Conservation (phyloP, 1,140 invertebrate genomes). For the Hyles euphorbiae region DNA sequence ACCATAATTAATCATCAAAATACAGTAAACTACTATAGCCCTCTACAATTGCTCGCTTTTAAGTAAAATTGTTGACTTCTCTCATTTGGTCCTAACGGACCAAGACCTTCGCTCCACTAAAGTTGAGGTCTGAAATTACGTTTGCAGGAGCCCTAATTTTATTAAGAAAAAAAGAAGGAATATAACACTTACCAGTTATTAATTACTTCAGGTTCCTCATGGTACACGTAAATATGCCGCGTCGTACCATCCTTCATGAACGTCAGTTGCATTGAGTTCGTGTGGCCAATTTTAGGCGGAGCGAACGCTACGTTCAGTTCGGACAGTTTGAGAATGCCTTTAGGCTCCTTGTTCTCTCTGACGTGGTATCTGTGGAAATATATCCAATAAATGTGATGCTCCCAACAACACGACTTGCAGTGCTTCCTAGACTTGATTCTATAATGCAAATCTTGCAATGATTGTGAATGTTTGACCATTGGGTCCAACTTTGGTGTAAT, state of each 20-base stretch:
- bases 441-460: too few species aligned
- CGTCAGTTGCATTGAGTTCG: slow-evolving; percentile 88
- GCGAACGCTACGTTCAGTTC: slow-evolving; percentile 91
- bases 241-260: slow-evolving; percentile 90
- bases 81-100: too few species aligned
- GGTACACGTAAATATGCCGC: slow-evolving; percentile 91
- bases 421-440: too few species aligned
- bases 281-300: slow-evolving; percentile 87
- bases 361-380: slow-evolving; percentile 81
- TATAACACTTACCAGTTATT: slow-evolving; percentile 82
- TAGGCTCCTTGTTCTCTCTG: slow-evolving; percentile 89
- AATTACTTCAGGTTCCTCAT: slow-evolving; percentile 89
- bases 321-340: slow-evolving; percentile 87
- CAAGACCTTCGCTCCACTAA: too few species aligned
- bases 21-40: too few species aligned
- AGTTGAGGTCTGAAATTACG: too few species aligned
- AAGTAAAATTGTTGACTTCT: too few species aligned
- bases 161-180: background rate
- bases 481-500: too few species aligned
- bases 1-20: too few species aligned
- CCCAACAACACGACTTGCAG: background rate
- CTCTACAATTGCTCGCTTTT: too few species aligned
- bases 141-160: too few species aligned
- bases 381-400: background rate
- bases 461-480: too few species aligned